Percentiles rank a stretch among this genome's conserved stretches.
Evolutionary conservation across 2,797 vertebrate species (phyloP).

Genomic region (Ptychadena robeensis): DNA sequence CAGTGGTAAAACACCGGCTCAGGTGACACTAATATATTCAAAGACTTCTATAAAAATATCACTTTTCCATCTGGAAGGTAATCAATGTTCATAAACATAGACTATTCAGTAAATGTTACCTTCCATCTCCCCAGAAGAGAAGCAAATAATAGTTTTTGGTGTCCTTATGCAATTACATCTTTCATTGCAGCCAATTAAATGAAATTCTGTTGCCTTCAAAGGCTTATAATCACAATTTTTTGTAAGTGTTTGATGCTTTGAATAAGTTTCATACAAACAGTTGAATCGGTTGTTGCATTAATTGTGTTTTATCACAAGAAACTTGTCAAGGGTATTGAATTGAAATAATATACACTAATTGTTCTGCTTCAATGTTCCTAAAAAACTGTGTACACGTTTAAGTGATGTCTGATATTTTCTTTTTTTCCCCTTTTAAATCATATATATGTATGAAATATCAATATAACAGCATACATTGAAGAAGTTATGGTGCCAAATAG

Average conservation of each 20-base stretch:
- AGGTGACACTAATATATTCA: slow-evolving; percentile 63
- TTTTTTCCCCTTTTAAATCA: too few species aligned
- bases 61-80: slow-evolving; percentile 63
- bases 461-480: too few species aligned
- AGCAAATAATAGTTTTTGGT: slow-evolving; percentile 51
- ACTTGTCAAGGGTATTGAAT: neutral
- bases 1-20: slow-evolving; percentile 2
- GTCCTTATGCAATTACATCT: slow-evolving; percentile 77
- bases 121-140: neutral
- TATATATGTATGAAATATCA: too few species aligned
- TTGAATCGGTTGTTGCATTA: slow-evolving; percentile 67
- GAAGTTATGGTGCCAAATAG: too few species aligned
- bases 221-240: slow-evolving; percentile 77
- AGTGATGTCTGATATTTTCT: too few species aligned
- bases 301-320: neutral
- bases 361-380: neutral
- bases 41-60: slow-evolving; percentile 54
- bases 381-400: neutral
- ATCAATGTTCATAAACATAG: slow-evolving; percentile 37
- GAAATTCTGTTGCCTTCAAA: slow-evolving; percentile 80
- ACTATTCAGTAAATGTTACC: slow-evolving; percentile 61
- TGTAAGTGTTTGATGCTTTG: neutral
- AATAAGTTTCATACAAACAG: slow-evolving; percentile 68
- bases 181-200: slow-evolving; percentile 76
- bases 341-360: neutral